These are phyloP conservation scores for Neolamprologus variostigma DNA, from an alignment of 2,113 vertebrate genomes.

Conservation along the genomic window DNA sequence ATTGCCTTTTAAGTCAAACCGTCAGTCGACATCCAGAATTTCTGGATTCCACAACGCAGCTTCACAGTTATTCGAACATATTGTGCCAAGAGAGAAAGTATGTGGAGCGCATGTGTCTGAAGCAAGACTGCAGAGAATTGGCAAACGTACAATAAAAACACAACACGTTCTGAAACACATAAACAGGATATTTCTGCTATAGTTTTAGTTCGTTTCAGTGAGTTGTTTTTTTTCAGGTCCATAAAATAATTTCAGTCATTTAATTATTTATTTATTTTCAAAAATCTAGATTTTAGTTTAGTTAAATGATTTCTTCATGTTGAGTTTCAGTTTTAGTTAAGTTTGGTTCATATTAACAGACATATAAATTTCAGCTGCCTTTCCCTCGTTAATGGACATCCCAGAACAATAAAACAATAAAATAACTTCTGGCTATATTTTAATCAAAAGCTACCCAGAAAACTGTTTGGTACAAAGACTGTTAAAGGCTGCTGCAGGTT, in stretches of 20 bases:
- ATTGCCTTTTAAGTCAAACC: background rate
- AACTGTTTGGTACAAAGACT: background rate
- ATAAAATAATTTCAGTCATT: background rate
- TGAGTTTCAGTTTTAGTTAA: background rate
- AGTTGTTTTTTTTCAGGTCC: accelerated
- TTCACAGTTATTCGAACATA: accelerated
- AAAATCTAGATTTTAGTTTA: background rate
- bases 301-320: background rate
- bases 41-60: background rate
- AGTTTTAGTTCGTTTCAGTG: background rate
- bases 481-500: background rate
- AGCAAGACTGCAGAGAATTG: background rate
- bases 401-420: background rate
- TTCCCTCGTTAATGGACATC: background rate
- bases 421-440: background rate
- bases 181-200: background rate
- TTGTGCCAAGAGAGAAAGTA: background rate
- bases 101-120: background rate
- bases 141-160: background rate
- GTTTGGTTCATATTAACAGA: background rate
- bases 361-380: background rate
- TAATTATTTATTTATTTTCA: background rate
- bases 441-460: background rate
- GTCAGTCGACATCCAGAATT: background rate
- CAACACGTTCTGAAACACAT: background rate